phyloP scores from a whole-genome alignment of 1,140 invertebrate species.

The Trichonephila inaurata region DNA sequence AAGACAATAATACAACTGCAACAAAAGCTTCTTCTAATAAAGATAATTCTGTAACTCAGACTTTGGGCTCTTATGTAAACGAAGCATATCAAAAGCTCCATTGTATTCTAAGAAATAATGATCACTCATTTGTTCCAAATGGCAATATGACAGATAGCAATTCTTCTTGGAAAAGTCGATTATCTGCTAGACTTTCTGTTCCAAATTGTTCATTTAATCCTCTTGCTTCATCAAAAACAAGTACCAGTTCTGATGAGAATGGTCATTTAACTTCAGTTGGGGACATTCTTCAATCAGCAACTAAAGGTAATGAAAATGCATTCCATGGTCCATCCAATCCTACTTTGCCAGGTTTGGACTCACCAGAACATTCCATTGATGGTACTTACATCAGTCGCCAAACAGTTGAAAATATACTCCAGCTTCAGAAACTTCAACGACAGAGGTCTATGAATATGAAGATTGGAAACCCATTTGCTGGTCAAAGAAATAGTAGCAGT shows the following conservation, averaged over 20 bases:
- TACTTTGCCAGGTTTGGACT: background rate
- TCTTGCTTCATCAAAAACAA: background rate
- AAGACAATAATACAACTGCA: background rate
- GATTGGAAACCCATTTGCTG: constrained; percentile 75
- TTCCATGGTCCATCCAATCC: background rate
- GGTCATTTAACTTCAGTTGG: background rate
- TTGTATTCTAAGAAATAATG: background rate
- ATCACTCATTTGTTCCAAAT: constrained; percentile 25
- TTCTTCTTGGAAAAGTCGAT: constrained; percentile 2
- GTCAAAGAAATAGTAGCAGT: constrained; percentile 80
- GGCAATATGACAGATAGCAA: background rate
- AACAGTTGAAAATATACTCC: constrained; percentile 81
- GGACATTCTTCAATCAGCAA: background rate
- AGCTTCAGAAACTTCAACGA: constrained; percentile 80
- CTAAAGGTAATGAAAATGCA: background rate
- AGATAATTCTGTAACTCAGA: constrained; percentile 14
- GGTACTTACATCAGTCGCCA: constrained; percentile 86
- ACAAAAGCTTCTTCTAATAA: background rate
- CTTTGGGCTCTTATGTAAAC: background rate
- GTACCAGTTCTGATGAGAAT: background rate
- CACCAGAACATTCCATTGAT: background rate
- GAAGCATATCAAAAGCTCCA: constrained; percentile 38
- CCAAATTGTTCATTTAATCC: constrained; percentile 36
- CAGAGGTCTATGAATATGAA: constrained; percentile 76
- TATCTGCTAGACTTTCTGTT: constrained; percentile 22